Percentiles rank a stretch among this genome's conserved stretches.
Conservation (phyloP, 2,888 invertebrate species). For the Drosophila mettleri region DNA sequence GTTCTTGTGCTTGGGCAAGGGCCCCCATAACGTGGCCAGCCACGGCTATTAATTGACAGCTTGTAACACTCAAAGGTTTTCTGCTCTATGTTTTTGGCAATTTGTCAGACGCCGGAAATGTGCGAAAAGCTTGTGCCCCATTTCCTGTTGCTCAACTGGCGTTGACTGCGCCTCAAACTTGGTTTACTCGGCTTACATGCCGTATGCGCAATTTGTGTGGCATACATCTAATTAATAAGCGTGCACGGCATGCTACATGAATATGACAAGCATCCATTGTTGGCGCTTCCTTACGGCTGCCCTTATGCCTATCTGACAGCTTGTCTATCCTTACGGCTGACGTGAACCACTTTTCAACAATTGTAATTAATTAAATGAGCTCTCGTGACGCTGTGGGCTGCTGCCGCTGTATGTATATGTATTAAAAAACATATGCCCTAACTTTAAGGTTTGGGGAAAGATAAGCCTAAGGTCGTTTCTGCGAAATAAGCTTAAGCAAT, state of each 20-base stretch:
- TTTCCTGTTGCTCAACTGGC: constrained; percentile 2
- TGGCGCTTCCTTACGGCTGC: constrained; percentile 18
- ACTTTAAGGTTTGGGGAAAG: background rate
- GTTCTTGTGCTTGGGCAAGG: constrained; percentile 28
- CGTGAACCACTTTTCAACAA: constrained; percentile 33
- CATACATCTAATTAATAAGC: constrained; percentile 66
- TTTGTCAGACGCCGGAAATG: constrained; percentile 41
- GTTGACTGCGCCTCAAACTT: constrained; percentile 7
- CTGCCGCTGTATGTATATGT: background rate
- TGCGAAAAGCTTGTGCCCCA: background rate
- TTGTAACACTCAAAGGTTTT: constrained; percentile 35
- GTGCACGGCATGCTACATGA: constrained; percentile 17
- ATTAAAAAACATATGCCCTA: background rate
- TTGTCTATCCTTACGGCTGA: constrained; percentile 34
- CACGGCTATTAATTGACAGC: constrained; percentile 61
- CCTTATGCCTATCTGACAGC: constrained; percentile 34
- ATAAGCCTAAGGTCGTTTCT: background rate
- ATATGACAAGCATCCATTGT: constrained; percentile 31
- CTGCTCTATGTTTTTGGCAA: background rate
- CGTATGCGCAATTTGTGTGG: constrained; percentile 65
- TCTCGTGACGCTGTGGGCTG: background rate
- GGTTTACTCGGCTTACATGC: constrained; percentile 23
- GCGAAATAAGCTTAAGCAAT: background rate
- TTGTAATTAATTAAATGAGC: constrained; percentile 60
- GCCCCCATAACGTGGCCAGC: constrained; percentile 39